Percentiles rank a stretch among this genome's conserved stretches.
phyloP scores from a whole-genome alignment of 2,888 invertebrate genomes.

The Prosopocoilus inquinatus region DNA sequence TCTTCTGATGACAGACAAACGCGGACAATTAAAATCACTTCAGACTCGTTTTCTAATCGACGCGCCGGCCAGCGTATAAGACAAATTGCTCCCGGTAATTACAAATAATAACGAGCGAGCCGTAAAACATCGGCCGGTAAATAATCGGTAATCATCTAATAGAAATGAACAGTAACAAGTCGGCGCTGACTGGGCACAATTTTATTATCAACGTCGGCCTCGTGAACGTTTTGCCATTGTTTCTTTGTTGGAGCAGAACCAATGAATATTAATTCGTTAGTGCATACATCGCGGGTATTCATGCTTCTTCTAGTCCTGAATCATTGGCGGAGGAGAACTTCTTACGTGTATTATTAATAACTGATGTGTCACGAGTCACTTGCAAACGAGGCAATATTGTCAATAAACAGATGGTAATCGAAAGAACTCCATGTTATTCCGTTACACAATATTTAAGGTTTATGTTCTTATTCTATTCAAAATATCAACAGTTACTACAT shows the following conservation, averaged over 20 bases:
- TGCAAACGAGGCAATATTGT: too few relatives aligned
- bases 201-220: not conserved
- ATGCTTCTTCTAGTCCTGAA: too few relatives aligned
- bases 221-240: not conserved
- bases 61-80: not conserved
- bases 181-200: not conserved
- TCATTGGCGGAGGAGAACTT: too few relatives aligned
- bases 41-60: not conserved
- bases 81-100: not conserved
- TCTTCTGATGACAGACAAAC: too few relatives aligned
- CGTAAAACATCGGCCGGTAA: not conserved
- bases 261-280: conserved; percentile 3
- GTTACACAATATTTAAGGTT: too few relatives aligned
- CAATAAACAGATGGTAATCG: too few relatives aligned
- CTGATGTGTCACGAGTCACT: too few relatives aligned
- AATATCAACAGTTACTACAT: too few relatives aligned
- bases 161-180: not conserved
- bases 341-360: too few relatives aligned
- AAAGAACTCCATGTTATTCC: too few relatives aligned
- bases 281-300: not conserved
- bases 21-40: not conserved
- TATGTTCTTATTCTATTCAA: too few relatives aligned
- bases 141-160: not conserved
- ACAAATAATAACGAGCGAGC: not conserved
- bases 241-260: not conserved